Percentiles rank a stretch among this genome's conserved stretches.
Conservation (phyloP, 2,797 vertebrate genomes). For the Poecilia gillii region DNA sequence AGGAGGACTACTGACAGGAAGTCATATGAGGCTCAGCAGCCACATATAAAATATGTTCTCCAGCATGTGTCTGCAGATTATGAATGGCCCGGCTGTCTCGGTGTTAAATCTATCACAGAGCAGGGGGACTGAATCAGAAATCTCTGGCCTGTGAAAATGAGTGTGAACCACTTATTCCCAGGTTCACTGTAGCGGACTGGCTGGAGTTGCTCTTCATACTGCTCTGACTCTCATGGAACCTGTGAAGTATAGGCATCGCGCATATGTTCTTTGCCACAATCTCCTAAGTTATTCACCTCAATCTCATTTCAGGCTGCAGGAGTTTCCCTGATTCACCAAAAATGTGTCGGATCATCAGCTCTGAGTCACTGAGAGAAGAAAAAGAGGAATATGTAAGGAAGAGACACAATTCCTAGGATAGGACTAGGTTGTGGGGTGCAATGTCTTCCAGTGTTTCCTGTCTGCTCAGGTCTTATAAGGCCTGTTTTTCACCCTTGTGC, state of each 20-base stretch:
- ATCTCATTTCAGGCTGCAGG: slow-evolving; percentile 30
- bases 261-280: slow-evolving; percentile 11
- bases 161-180: slow-evolving; percentile 62
- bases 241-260: slow-evolving; percentile 35
- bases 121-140: slow-evolving; percentile 39
- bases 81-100: slow-evolving; percentile 58
- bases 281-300: slow-evolving; percentile 16
- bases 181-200: slow-evolving; percentile 53
- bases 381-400: slow-evolving; percentile 10
- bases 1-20: slow-evolving; percentile 53
- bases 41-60: slow-evolving; percentile 55
- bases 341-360: slow-evolving; percentile 6
- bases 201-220: slow-evolving; percentile 59
- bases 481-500: slow-evolving; percentile 34
- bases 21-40: slow-evolving; percentile 46
- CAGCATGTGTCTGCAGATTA: slow-evolving; percentile 55
- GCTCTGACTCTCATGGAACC: slow-evolving; percentile 46
- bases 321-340: slow-evolving; percentile 28
- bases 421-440: slow-evolving; percentile 32
- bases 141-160: slow-evolving; percentile 67
- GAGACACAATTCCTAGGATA: slow-evolving; percentile 17
- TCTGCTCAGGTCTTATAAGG: slow-evolving; percentile 36
- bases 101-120: slow-evolving; percentile 50
- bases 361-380: slow-evolving; percentile 21
- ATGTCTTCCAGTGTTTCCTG: slow-evolving; percentile 36